phyloP scores from a whole-genome alignment of 2,888 invertebrate species.

The Strigamia crassipes region DNA sequence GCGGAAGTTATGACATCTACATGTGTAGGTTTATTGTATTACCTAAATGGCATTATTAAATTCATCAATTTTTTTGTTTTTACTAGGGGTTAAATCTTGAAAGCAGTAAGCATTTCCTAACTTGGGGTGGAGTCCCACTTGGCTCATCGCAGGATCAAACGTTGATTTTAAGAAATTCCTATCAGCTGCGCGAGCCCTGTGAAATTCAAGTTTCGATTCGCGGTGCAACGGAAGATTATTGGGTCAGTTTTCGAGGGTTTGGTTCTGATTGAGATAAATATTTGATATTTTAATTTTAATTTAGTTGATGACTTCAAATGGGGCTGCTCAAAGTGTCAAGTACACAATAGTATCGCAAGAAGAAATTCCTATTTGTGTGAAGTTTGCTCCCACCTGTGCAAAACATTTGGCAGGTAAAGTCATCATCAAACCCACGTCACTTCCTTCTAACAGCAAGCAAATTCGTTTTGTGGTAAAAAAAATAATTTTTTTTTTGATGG shows the following conservation, averaged over 20 bases:
- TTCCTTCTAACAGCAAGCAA: not conserved
- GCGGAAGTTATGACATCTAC: not conserved
- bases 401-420: constrained; percentile 4
- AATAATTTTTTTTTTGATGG: not conserved
- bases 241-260: not conserved
- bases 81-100: constrained; percentile 24
- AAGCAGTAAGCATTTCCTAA: not conserved
- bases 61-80: not conserved
- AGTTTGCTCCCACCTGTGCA: not conserved
- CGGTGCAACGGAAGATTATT: not conserved
- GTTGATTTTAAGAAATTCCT: not conserved
- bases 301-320: not conserved
- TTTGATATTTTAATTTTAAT: not conserved
- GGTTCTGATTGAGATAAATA: not conserved
- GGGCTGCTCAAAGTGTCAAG: not conserved
- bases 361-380: constrained; percentile 12
- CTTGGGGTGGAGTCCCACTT: not conserved
- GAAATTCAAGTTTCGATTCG: not conserved
- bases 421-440: not conserved
- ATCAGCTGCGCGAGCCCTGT: not conserved
- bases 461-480: constrained; percentile 25
- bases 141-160: not conserved
- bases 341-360: not conserved
- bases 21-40: not conserved
- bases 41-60: not conserved